These are phyloP conservation scores for Nothobranchius furzeri DNA, from an alignment of 2,113 vertebrate genomes.

Conservation along the genomic window DNA sequence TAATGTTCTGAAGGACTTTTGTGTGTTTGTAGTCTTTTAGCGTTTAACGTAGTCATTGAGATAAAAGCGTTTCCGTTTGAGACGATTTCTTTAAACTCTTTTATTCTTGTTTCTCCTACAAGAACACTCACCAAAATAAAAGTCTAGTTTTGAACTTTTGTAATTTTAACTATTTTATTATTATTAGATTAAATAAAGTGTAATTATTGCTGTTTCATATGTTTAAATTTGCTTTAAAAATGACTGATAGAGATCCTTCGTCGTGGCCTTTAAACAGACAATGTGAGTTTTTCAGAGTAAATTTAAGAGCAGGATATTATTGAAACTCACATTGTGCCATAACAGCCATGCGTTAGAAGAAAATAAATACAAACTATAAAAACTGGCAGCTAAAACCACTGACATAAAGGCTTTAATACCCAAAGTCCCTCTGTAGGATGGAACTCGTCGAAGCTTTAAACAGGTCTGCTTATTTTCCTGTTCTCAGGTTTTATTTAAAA, in stretches of 20 bases:
- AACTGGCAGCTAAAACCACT: slow-evolving; percentile 65
- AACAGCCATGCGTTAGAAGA: slow-evolving; percentile 37
- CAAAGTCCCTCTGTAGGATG: slow-evolving; percentile 16
- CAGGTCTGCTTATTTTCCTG: slow-evolving; percentile 1
- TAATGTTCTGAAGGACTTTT: slow-evolving; percentile 43
- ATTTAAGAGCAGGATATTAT: neutral
- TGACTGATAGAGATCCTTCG: slow-evolving; percentile 47
- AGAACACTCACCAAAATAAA: slow-evolving; percentile 50
- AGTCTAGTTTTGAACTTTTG: slow-evolving; percentile 50
- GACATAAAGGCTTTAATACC: slow-evolving; percentile 28
- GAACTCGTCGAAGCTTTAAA: slow-evolving; percentile 70
- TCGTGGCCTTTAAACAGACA: slow-evolving; percentile 21
- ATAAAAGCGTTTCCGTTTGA: slow-evolving; percentile 59
- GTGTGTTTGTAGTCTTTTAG: slow-evolving; percentile 61
- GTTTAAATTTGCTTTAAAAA: slow-evolving; percentile 45
- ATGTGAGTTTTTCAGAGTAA: slow-evolving; percentile 27
- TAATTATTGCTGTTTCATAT: slow-evolving; percentile 22
- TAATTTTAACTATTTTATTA: slow-evolving; percentile 42
- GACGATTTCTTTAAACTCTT: slow-evolving; percentile 37
- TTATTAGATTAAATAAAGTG: slow-evolving; percentile 34
- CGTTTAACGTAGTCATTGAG: slow-evolving; percentile 53
- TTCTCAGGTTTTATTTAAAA: neutral
- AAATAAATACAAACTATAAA: slow-evolving; percentile 34
- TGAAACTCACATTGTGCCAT: slow-evolving; percentile 16
- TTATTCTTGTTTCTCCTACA: slow-evolving; percentile 42